A percentile compares a stretch with the other conserved stretches of the same genome.
These are phyloP conservation scores for Drosophila seguyi DNA, from an alignment of 1,140 invertebrate genomes.

Conservation along the genomic window DNA sequence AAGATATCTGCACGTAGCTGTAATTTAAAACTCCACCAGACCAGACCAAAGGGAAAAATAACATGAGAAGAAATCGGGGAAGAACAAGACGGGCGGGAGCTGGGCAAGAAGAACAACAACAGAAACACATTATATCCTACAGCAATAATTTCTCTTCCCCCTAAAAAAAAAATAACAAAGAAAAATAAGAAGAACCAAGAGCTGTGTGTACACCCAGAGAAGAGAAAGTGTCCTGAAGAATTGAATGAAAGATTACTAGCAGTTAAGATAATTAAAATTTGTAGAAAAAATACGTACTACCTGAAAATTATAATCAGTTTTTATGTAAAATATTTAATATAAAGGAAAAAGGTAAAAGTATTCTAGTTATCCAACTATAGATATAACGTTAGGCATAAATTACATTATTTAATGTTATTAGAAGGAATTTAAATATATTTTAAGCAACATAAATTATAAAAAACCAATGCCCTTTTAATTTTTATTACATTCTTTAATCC, in stretches of 20 bases:
- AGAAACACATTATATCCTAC: conserved; percentile 66
- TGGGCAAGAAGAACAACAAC: conserved; percentile 24
- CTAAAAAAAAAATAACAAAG: conserved; percentile 42
- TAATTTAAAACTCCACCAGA: conserved; percentile 76
- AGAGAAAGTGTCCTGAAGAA: not conserved
- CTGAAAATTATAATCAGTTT: rapidly evolving
- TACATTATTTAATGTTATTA: too few relatives aligned
- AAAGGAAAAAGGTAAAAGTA: too few relatives aligned
- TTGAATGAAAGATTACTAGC: not conserved
- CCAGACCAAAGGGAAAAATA: conserved; percentile 33
- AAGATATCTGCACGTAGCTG: conserved; percentile 82
- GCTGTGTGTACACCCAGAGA: conserved; percentile 41
- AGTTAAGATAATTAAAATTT: not conserved
- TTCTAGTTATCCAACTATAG: too few relatives aligned
- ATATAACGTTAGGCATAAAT: too few relatives aligned
- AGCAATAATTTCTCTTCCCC: conserved; percentile 68
- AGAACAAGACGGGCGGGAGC: conserved; percentile 34
- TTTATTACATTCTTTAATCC: too few relatives aligned
- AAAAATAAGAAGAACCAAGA: conserved; percentile 14
- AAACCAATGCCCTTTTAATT: too few relatives aligned
- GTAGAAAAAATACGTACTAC: not conserved
- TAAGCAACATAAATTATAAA: not conserved
- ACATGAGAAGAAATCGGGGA: conserved; percentile 27
- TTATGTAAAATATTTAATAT: not conserved
- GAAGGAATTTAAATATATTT: too few relatives aligned